phyloP scores from a whole-genome alignment of 2,888 invertebrate species.

The Sphaeridia pumilis region DNA sequence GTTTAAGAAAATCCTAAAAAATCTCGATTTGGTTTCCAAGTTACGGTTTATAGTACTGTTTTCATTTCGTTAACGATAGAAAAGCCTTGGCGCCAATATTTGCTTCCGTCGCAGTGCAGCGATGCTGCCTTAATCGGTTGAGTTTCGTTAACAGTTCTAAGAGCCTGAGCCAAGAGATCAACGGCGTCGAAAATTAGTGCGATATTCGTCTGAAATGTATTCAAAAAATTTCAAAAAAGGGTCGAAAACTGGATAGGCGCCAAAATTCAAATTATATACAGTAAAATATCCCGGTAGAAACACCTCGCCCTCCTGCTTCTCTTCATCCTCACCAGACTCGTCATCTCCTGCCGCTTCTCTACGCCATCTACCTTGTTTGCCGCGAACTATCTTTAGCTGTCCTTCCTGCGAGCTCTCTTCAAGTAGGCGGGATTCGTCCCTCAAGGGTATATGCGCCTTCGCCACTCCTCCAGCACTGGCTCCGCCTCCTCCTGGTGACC shows the following conservation, averaged over 20 bases:
- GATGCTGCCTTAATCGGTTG: constrained; percentile 80
- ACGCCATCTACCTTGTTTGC: background rate
- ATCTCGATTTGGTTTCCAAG: background rate
- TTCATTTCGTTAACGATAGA: constrained; percentile 95
- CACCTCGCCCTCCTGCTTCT: background rate
- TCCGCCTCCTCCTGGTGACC: background rate
- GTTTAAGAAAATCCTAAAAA: background rate
- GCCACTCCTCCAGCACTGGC: too few relatives aligned
- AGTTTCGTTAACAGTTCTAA: constrained; percentile 77
- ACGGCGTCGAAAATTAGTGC: constrained; percentile 94
- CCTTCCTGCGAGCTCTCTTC: background rate
- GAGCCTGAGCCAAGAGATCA: constrained; percentile 78
- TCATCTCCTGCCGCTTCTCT: background rate
- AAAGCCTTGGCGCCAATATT: constrained; percentile 80
- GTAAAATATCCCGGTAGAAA: constrained; percentile 3
- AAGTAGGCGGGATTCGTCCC: background rate
- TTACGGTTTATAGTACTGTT: constrained; percentile 51
- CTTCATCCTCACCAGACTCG: background rate
- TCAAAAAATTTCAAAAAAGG: background rate
- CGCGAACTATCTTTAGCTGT: background rate
- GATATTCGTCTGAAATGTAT: constrained; percentile 65
- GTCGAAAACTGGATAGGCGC: background rate
- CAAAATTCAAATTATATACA: background rate
- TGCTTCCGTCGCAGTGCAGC: constrained; percentile 71
- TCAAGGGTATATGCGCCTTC: too few relatives aligned